Conservation (phyloP, 2,113 vertebrate genomes). For the Himantopus leucocephalus region DNA sequence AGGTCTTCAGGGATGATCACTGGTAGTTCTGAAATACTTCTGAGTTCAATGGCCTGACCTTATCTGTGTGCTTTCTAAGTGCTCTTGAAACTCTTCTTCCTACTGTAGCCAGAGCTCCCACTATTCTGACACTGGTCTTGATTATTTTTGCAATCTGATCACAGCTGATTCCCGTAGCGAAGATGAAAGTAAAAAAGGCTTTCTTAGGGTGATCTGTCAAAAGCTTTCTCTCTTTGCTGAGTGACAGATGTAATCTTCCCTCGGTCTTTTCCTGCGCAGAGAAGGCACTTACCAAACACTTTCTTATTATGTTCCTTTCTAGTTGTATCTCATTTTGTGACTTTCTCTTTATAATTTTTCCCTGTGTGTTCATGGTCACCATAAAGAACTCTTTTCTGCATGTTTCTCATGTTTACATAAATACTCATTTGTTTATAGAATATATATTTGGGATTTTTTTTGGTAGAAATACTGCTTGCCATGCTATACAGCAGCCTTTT, state of each 20-base stretch:
- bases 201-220: conserved; percentile 40
- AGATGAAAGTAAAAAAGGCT: conserved; percentile 40
- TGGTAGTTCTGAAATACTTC: background rate
- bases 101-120: background rate
- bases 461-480: background rate
- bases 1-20: background rate
- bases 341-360: background rate
- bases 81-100: background rate
- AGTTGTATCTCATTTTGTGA: background rate
- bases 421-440: background rate
- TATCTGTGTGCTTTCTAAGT: background rate
- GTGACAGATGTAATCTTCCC: conserved; percentile 39
- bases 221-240: conserved; percentile 31
- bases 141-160: conserved; percentile 50
- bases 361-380: background rate
- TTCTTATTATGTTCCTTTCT: background rate
- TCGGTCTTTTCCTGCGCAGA: background rate
- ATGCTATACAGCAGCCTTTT: background rate
- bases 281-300: conserved; percentile 5
- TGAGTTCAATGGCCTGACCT: background rate
- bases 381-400: background rate
- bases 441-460: background rate
- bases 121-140: background rate
- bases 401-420: background rate
- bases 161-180: background rate